phyloP scores from a whole-genome alignment of 2,113 vertebrate genomes.

The Ifrita kowaldi region DNA sequence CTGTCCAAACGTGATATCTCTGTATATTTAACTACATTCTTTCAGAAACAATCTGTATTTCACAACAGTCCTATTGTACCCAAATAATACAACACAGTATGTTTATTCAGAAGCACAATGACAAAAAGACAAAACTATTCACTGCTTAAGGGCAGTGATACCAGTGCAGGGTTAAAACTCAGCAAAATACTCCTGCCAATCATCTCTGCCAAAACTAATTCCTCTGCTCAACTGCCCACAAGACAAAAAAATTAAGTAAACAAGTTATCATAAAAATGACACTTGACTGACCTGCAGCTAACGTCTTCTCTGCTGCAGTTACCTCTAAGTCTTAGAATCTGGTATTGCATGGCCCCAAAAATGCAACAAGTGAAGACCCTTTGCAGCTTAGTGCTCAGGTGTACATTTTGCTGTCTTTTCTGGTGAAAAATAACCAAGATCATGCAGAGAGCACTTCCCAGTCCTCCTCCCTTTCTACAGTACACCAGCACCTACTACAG shows the following conservation, averaged over 20 bases:
- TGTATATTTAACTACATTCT: background rate
- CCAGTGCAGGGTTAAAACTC: background rate
- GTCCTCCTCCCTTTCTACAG: background rate
- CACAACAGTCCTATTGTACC: background rate
- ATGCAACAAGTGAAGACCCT: background rate
- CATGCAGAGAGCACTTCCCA: accelerated
- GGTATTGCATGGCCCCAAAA: background rate
- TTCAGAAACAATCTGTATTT: background rate
- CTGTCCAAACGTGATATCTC: accelerated
- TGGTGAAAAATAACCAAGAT: background rate
- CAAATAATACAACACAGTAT: background rate
- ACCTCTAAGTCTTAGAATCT: background rate
- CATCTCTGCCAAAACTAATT: background rate
- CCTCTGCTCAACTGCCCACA: background rate
- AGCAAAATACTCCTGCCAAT: background rate
- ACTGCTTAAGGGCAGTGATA: background rate
- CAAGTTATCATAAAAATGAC: background rate
- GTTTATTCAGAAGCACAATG: background rate
- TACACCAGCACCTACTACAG: background rate
- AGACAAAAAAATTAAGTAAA: background rate
- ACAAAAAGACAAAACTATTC: background rate
- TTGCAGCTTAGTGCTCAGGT: background rate
- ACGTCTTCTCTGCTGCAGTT: too few relatives aligned
- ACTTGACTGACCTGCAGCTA: background rate
- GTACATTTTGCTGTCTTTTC: background rate